Conservation (phyloP, 2,113 vertebrate genomes). For the Nerophis ophidion region DNA sequence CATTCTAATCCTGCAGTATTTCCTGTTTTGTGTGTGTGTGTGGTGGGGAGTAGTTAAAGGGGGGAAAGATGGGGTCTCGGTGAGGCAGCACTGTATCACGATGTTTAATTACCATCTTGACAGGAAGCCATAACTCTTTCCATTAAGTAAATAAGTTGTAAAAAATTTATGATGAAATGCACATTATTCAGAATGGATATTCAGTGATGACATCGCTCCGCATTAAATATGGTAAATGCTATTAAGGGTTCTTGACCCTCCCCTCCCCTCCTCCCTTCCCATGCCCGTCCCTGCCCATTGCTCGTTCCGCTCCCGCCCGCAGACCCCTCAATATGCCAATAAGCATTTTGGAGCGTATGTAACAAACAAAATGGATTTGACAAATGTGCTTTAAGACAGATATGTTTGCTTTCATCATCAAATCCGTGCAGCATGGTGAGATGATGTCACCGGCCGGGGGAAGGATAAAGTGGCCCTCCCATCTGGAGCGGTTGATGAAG, state of each 20-base stretch:
- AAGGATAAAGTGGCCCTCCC: conserved; percentile 91
- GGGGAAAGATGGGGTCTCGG: conserved; percentile 69
- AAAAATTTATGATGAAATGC: conserved; percentile 97
- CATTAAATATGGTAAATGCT: conserved; percentile 97
- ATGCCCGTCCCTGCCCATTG: conserved; percentile 23
- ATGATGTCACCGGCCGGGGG: conserved; percentile 97
- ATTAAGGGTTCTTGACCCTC: conserved; percentile 72
- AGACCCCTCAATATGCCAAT: conserved; percentile 99
- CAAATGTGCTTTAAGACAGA: conserved; percentile 98
- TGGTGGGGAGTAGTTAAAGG: conserved; percentile 24
- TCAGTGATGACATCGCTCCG: conserved; percentile 91
- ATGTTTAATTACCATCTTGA: conserved; percentile 85
- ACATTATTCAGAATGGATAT: conserved; percentile 90
- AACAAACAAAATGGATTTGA: conserved; percentile 99
- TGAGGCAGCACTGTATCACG: conserved; percentile 83
- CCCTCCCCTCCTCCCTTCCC: conserved; percentile 13
- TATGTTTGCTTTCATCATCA: conserved; percentile 99
- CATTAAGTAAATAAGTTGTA: conserved; percentile 98
- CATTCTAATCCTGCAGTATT: conserved; percentile 71
- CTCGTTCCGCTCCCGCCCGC: conserved; percentile 37
- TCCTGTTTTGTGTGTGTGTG: conserved; percentile 46
- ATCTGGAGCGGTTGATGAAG: conserved; percentile 93
- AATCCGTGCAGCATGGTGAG: conserved; percentile 83
- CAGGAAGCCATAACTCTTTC: conserved; percentile 90
- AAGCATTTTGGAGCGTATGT: conserved; percentile 82